Evolutionary conservation across 1,140 invertebrate species (phyloP).

Genomic region (Bombus confusus): DNA sequence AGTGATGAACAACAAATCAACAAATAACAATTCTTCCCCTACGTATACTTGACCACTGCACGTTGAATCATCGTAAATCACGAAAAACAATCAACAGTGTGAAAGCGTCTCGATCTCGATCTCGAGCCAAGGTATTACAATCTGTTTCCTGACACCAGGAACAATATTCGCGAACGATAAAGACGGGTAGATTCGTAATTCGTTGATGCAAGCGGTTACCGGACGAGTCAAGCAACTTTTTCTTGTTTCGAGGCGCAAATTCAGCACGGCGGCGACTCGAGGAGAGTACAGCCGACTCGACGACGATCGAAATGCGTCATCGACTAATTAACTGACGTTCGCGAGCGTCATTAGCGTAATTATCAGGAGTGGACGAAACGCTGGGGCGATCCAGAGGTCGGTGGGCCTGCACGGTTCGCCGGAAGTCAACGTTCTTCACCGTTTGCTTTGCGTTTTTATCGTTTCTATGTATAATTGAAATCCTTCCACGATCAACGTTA

Average conservation of each 20-base stretch:
- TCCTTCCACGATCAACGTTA: not conserved
- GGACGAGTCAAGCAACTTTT: not conserved
- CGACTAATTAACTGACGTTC: constrained; percentile 43
- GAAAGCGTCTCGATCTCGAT: not conserved
- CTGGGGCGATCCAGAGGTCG: constrained; percentile 1
- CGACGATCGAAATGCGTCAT: constrained; percentile 46
- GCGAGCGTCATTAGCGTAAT: constrained; percentile 46
- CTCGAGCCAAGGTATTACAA: not conserved
- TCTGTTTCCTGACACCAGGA: not conserved
- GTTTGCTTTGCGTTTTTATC: not conserved
- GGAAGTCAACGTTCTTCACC: not conserved
- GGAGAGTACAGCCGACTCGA: not conserved
- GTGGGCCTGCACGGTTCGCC: not conserved
- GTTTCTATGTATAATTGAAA: not conserved
- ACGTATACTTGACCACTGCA: not conserved
- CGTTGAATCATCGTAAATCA: not conserved
- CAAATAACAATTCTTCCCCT: not conserved
- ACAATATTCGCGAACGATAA: not conserved
- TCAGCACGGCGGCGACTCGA: not conserved
- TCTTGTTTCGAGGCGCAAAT: not conserved
- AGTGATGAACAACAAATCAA: no score
- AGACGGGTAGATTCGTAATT: no score
- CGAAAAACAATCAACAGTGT: not conserved
- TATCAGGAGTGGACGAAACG: constrained; percentile 44
- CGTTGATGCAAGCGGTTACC: not conserved